Base-by-base conservation (phyloP, 1,140 invertebrate genomes). In the Pseudomyrmex concolor region DNA sequence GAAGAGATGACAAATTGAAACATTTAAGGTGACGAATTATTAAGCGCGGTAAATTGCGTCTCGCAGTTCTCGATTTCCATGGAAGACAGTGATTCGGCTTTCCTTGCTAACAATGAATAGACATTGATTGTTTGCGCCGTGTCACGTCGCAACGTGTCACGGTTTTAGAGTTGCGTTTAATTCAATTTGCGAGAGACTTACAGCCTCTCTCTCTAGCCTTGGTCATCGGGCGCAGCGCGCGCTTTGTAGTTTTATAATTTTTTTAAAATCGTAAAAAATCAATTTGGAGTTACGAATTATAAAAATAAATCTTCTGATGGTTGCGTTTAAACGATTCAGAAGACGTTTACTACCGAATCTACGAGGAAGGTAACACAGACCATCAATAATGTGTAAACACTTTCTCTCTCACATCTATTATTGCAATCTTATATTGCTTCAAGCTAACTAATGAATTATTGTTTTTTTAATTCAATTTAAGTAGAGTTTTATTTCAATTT, bases 101-200 rank as follows among this genome's bases (percentile, higher is more conserved):
- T 51, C 50, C 57, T 54, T 57, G 17, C 57, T 57, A 51, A 73
- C 83, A 82, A 83, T 85, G 87, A 88, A 88, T 88, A 83, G 84
- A 60, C 73, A 70, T 48, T 85, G 87, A 88, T 88, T 88, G 87
- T 88, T 88, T 88, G 86, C 84, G 84, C 84, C 84, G 59, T 73
- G 87, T 34, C 34, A 34, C 34, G 34, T 88, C 85, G 86, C 84
- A 80, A 80, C 84, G 59, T 73, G 87, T 89, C 87, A 88, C 74
- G 87, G 70, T 89, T 88, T 88, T 78, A 78, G 87, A 80, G 64
- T 89, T 67, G 87, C 78, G 70, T 88, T 89, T 89, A 88, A 89
- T 89, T 89, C 86, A 89, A 89, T 89, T 89, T 89, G 80, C 74
- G 86, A 86, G 86, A 72, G 87, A 88, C 86, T 89, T 89, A 89